Evolutionary conservation across 2,888 invertebrate species (phyloP).

Genomic region (Macrosiphum euphorbiae): DNA sequence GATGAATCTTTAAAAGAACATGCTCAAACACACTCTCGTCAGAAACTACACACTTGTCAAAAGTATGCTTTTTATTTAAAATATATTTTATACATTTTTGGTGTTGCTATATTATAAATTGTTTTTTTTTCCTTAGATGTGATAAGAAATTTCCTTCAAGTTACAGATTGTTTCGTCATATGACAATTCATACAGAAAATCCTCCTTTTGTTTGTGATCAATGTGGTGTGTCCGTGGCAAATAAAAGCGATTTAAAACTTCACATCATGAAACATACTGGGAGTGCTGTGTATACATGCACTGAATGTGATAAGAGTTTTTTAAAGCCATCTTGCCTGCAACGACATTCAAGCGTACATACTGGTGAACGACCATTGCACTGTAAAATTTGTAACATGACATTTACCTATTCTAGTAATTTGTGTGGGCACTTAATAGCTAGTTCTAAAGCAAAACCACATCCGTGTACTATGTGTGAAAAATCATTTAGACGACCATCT

Average conservation of each 20-base stretch:
- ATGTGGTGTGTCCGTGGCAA: constrained; percentile 66
- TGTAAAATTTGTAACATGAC: constrained; percentile 66
- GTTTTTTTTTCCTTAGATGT: constrained; percentile 53
- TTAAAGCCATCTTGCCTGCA: constrained; percentile 67
- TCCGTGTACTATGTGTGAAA: constrained; percentile 67
- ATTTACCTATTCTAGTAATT: constrained; percentile 67
- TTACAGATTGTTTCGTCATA: constrained; percentile 65
- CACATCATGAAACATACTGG: constrained; percentile 67
- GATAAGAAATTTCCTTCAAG: constrained; percentile 65
- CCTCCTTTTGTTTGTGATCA: constrained; percentile 66
- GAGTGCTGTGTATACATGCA: constrained; percentile 66
- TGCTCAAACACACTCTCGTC: constrained; percentile 62
- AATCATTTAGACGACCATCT: constrained; percentile 67
- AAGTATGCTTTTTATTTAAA: constrained; percentile 34
- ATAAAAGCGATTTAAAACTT: constrained; percentile 66
- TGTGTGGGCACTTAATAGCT: constrained; percentile 67
- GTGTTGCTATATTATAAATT: neutral
- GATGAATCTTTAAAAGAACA: constrained; percentile 66
- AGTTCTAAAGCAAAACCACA: constrained; percentile 67
- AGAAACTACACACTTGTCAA: constrained; percentile 60
- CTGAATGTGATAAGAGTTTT: constrained; percentile 67
- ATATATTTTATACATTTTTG: neutral
- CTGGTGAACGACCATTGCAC: constrained; percentile 66
- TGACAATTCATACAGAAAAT: constrained; percentile 65
- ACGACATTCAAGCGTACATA: constrained; percentile 67